Evolutionary conservation across 64 coral and sea anemone species (phyloP).

Genomic region (Astreopora myriophthalma): DNA sequence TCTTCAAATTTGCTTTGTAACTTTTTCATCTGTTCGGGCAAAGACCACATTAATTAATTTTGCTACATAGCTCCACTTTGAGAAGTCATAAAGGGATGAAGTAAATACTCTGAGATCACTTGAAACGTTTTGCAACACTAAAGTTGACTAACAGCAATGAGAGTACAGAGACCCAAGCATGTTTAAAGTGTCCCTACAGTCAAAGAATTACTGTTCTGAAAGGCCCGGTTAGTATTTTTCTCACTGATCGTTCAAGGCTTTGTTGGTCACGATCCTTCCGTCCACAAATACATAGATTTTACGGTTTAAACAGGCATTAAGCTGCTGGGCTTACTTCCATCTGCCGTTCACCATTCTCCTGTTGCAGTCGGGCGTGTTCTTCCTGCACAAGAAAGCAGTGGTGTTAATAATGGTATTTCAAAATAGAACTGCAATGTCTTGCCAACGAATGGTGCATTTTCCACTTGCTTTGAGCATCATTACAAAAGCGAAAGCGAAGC

Average conservation of each 20-base stretch:
- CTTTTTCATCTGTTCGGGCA: constrained; percentile 36
- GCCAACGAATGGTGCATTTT: too few species aligned
- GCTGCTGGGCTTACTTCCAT: constrained; percentile 37
- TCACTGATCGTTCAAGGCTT: too few species aligned
- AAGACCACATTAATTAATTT: background rate
- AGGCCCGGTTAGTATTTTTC: too few species aligned
- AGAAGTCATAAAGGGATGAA: background rate
- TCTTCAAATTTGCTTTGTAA: constrained; percentile 32
- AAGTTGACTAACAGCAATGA: background rate
- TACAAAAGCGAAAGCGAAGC: too few species aligned
- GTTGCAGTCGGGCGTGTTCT: constrained; percentile 33
- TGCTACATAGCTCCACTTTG: background rate
- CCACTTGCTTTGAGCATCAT: too few species aligned
- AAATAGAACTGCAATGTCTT: too few species aligned
- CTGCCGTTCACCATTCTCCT: constrained; percentile 35
- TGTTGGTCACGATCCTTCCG: too few species aligned
- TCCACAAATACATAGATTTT: too few species aligned
- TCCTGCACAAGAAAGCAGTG: too few species aligned
- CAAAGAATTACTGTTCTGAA: background rate
- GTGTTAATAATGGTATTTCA: too few species aligned
- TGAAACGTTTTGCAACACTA: background rate
- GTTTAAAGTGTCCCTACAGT: background rate
- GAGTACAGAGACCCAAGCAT: too few species aligned
- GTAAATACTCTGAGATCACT: background rate
- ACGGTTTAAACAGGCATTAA: too few species aligned